phyloP scores from a whole-genome alignment of 2,113 vertebrate species.

The Xiphias gladius region DNA sequence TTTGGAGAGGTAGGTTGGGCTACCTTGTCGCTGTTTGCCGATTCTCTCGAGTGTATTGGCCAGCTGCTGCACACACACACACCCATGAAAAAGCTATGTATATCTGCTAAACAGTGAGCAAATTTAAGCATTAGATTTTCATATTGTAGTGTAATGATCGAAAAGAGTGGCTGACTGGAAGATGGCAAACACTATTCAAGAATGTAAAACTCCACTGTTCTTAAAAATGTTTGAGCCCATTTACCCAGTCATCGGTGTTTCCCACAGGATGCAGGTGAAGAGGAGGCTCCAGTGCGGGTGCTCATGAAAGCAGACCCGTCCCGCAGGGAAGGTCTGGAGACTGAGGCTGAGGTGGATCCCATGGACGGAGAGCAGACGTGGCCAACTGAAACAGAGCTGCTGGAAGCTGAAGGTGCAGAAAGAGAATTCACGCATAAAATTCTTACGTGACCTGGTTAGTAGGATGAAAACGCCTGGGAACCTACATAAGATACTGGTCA shows the following conservation, averaged over 20 bases:
- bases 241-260: constrained; percentile 9
- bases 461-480: not conserved
- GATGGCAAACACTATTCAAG: too few species aligned
- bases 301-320: constrained; percentile 91
- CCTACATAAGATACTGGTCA: not conserved
- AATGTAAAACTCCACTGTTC: too few species aligned
- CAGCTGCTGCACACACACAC: too few species aligned
- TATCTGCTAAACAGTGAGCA: too few species aligned
- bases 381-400: constrained; percentile 94
- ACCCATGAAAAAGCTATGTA: too few species aligned
- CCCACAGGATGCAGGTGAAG: constrained; percentile 81
- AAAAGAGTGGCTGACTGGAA: too few species aligned
- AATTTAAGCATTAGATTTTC: too few species aligned
- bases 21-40: too few species aligned
- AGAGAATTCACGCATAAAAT: not conserved
- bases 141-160: too few species aligned
- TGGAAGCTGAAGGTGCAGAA: constrained; percentile 90
- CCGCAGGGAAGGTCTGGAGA: constrained; percentile 89
- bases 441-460: not conserved
- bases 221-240: not conserved
- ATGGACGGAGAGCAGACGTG: constrained; percentile 99
- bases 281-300: constrained; percentile 87
- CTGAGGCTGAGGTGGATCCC: constrained; percentile 92
- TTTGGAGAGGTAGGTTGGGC: too few species aligned
- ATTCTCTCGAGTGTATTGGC: too few species aligned